phyloP scores from a whole-genome alignment of 2,797 vertebrate species.

The Stomatorhinus walkeri region DNA sequence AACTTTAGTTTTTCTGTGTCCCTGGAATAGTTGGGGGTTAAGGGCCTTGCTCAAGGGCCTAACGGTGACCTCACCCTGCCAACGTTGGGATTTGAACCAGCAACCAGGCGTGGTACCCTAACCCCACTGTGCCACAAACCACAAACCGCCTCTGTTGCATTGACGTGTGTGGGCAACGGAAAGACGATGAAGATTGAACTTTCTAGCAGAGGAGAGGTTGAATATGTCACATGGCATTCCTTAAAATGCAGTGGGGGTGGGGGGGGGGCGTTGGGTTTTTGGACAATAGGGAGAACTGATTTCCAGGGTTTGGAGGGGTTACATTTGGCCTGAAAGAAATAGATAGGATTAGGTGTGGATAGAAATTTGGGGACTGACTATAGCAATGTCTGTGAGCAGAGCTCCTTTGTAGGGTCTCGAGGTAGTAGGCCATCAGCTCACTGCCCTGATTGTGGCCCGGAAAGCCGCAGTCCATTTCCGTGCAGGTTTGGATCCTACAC shows the following conservation, averaged over 20 bases:
- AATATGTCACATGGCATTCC: background rate
- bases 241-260: background rate
- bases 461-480: background rate
- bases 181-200: background rate
- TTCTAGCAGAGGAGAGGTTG: background rate
- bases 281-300: background rate
- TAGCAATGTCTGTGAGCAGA: background rate
- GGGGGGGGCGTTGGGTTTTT: background rate
- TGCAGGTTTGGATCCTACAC: background rate
- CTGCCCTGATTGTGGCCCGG: background rate
- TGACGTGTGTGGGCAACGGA: background rate
- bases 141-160: background rate
- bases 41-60: background rate
- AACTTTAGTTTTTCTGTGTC: background rate
- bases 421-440: background rate
- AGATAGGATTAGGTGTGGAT: background rate
- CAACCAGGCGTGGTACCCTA: background rate
- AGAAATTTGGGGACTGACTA: background rate
- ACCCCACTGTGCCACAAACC: background rate
- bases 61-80: background rate
- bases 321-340: background rate
- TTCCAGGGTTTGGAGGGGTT: background rate
- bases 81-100: background rate
- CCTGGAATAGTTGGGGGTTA: background rate
- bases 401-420: background rate